phyloP scores from a whole-genome alignment of 2,113 vertebrate species.

The Promerops cafer region DNA sequence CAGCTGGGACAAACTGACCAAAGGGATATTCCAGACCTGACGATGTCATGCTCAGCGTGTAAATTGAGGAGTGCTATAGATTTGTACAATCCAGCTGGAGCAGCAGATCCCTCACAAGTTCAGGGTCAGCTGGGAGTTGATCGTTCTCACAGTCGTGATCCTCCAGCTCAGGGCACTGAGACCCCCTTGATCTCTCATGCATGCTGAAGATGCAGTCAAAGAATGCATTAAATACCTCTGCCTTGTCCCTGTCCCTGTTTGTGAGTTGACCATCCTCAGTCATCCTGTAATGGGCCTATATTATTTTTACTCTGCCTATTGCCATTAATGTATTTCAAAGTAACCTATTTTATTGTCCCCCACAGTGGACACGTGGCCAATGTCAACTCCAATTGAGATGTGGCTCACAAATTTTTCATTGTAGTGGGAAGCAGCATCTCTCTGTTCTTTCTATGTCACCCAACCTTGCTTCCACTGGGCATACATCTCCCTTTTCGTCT shows the following conservation, averaged over 20 bases:
- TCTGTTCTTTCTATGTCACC: neutral
- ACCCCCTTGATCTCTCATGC: neutral
- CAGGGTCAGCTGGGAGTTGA: neutral
- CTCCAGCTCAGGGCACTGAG: neutral
- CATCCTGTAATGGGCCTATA: neutral
- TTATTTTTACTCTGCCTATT: neutral
- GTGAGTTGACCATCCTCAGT: neutral
- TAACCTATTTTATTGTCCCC: neutral
- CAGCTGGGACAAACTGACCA: neutral
- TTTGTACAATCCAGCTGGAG: neutral
- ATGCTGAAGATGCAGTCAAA: neutral
- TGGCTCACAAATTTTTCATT: rapidly evolving
- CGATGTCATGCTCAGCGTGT: too few species aligned
- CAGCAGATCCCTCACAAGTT: neutral
- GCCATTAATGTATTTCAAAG: neutral
- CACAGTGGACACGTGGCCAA: neutral
- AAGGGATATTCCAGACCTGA: neutral
- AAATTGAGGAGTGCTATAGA: neutral
- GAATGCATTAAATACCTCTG: neutral
- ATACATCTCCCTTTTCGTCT: neutral
- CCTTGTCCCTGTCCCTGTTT: neutral
- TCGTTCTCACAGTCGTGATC: neutral
- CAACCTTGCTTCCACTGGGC: neutral
- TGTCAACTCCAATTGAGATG: neutral
- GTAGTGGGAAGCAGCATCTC: neutral